These are phyloP conservation scores for Onychomys arenicola DNA, from an alignment of 2,797 vertebrate genomes.

Conservation along the genomic window DNA sequence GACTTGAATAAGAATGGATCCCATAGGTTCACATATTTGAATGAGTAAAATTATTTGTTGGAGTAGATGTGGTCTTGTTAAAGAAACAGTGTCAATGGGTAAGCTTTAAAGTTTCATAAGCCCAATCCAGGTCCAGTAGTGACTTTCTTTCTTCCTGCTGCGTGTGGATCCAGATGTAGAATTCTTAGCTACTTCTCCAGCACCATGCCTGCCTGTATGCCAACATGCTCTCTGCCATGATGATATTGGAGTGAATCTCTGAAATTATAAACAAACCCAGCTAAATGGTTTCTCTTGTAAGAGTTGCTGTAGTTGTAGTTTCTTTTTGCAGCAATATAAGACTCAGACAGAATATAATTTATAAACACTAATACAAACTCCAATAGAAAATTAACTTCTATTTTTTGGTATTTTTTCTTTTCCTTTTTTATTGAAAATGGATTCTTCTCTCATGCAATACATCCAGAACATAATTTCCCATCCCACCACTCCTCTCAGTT, in stretches of 20 bases:
- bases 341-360: not conserved
- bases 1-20: no score
- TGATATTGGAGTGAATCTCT: not conserved
- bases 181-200: not conserved
- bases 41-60: not conserved
- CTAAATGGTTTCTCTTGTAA: not conserved
- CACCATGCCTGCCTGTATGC: rapidly evolving
- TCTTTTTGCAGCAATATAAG: not conserved
- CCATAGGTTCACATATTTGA: no score
- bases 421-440: not conserved
- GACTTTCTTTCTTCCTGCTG: not conserved
- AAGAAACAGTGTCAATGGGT: not conserved
- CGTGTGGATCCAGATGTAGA: not conserved
- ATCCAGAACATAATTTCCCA: no score
- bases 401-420: not conserved
- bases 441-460: not conserved
- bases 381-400: not conserved
- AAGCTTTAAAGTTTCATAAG: not conserved
- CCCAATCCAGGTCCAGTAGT: not conserved
- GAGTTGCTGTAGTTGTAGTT: no score
- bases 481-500: not conserved
- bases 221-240: not conserved
- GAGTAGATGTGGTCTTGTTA: not conserved
- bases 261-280: not conserved
- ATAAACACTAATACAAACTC: not conserved